Conservation (phyloP, 2,888 invertebrate species). For the Cheilosia grossa region DNA sequence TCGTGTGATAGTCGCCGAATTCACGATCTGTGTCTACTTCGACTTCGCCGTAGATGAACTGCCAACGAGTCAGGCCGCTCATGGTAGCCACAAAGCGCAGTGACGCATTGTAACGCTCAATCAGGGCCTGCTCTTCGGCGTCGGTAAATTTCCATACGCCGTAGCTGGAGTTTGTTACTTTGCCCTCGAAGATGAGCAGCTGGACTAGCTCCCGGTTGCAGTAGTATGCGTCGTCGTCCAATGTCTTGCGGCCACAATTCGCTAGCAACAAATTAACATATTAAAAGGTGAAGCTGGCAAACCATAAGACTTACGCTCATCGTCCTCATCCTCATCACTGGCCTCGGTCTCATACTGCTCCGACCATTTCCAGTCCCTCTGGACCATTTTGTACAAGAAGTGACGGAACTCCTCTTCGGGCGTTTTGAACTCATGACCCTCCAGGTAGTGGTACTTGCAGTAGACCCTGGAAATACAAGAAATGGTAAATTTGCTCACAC, state of each 20-base stretch:
- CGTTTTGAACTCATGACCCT: slow-evolving; percentile 89
- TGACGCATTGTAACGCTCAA: slow-evolving; percentile 88
- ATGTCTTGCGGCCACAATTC: slow-evolving; percentile 87
- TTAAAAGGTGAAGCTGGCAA: background rate
- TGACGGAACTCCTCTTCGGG: slow-evolving; percentile 90
- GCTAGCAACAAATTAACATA: slow-evolving; percentile 82
- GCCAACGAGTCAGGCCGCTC: slow-evolving; percentile 95
- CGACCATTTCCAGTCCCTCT: slow-evolving; percentile 86
- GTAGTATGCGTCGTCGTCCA: slow-evolving; percentile 89
- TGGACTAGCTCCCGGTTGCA: slow-evolving; percentile 94
- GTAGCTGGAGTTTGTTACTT: slow-evolving; percentile 86
- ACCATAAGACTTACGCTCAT: slow-evolving; percentile 77
- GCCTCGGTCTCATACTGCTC: slow-evolving; percentile 85
- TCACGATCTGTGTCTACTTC: slow-evolving; percentile 84
- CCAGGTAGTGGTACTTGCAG: slow-evolving; percentile 93
- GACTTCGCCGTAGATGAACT: slow-evolving; percentile 87
- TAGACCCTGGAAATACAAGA: slow-evolving; percentile 87
- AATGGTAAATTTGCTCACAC: background rate
- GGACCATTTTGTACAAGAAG: slow-evolving; percentile 88
- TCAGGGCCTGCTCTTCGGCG: slow-evolving; percentile 84
- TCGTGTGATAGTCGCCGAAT: slow-evolving; percentile 90
- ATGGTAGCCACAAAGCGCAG: slow-evolving; percentile 94
- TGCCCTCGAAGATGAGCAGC: slow-evolving; percentile 94
- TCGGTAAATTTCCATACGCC: slow-evolving; percentile 85
- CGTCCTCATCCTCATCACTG: slow-evolving; percentile 78